Conservation (phyloP, 2,113 vertebrate species). For the Sceloporus tristichus region DNA sequence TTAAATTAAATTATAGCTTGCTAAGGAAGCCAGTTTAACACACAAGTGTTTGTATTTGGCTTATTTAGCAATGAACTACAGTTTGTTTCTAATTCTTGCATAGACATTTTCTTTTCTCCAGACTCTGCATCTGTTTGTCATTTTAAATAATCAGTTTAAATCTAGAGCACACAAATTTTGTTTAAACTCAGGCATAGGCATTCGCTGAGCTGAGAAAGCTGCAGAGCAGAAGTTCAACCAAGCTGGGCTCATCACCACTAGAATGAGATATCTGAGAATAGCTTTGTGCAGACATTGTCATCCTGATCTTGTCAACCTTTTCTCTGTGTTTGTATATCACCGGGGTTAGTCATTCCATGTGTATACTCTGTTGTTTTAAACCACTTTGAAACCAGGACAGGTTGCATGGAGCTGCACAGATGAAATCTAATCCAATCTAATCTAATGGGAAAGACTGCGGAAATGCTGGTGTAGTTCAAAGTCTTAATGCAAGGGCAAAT, state of each 20-base stretch:
- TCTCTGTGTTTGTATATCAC: background rate
- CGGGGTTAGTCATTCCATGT: background rate
- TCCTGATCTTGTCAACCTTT: background rate
- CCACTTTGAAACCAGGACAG: background rate
- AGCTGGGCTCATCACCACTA: background rate
- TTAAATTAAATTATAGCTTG: background rate
- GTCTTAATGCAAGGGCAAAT: background rate
- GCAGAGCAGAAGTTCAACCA: background rate
- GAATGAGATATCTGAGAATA: background rate
- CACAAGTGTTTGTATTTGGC: background rate
- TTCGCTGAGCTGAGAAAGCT: background rate
- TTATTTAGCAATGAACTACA: background rate
- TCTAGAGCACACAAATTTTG: background rate
- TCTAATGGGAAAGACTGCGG: background rate
- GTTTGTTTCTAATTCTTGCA: background rate
- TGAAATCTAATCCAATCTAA: background rate
- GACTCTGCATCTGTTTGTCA: background rate
- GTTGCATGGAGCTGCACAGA: background rate
- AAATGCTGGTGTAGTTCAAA: background rate
- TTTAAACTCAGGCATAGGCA: background rate
- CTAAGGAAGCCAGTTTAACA: background rate
- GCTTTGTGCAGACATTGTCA: background rate
- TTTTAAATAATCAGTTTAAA: background rate
- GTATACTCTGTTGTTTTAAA: background rate
- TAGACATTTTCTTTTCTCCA: background rate